Conservation (phyloP, 2,797 vertebrate species). For the Calcarius lapponicus region DNA sequence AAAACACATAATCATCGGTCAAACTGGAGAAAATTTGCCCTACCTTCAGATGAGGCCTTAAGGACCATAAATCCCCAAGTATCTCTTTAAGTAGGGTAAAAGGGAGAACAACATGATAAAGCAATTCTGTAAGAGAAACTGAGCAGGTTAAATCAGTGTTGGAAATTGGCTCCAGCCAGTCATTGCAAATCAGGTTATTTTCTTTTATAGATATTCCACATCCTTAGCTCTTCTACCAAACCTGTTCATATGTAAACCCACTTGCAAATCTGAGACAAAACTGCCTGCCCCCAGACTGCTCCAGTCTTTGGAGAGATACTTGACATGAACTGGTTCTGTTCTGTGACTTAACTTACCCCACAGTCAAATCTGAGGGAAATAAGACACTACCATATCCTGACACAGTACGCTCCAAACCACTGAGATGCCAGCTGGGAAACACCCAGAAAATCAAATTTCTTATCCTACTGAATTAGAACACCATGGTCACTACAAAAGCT, state of each 20-base stretch:
- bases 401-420: not conserved
- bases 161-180: not conserved
- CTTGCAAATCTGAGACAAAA: not conserved
- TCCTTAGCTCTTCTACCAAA: not conserved
- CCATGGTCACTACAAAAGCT: not conserved
- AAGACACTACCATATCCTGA: not conserved
- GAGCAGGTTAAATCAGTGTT: not conserved
- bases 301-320: not conserved
- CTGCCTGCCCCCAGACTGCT: not conserved
- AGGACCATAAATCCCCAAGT: not conserved
- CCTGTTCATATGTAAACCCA: not conserved
- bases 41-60: not conserved
- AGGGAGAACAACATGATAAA: not conserved
- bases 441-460: not conserved
- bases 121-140: not conserved
- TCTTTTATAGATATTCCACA: not conserved
- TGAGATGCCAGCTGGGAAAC: not conserved
- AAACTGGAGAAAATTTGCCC: not conserved
- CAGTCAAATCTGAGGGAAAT: not conserved
- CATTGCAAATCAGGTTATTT: not conserved
- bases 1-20: accelerated
- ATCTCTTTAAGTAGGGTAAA: not conserved
- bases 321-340: not conserved
- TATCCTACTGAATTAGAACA: not conserved
- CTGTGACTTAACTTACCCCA: not conserved